These are phyloP conservation scores for Chinchilla lanigera DNA, from an alignment of 2,113 vertebrate genomes.

Conservation along the genomic window DNA sequence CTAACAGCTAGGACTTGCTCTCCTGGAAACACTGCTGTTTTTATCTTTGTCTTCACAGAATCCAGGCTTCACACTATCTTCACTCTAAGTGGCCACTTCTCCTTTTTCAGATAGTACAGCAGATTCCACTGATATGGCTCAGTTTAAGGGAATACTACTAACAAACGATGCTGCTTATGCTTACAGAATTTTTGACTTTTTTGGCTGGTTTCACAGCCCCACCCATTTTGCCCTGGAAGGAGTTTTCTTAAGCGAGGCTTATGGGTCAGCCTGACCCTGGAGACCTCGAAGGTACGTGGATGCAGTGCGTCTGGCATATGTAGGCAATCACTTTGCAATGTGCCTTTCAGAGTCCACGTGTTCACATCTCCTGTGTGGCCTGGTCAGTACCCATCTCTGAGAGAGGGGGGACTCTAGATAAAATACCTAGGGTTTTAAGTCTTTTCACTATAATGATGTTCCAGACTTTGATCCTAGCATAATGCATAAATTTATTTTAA, in stretches of 20 bases:
- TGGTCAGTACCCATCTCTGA: background rate
- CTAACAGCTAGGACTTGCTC: background rate
- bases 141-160: background rate
- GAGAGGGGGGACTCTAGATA: background rate
- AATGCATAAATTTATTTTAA: background rate
- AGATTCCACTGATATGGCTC: background rate
- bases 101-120: background rate
- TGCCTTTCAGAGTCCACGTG: background rate
- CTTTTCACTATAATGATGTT: background rate
- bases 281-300: background rate
- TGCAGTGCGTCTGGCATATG: background rate
- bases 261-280: background rate
- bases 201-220: background rate
- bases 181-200: background rate
- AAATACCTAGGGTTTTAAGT: conserved; percentile 13
- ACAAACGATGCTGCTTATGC: background rate
- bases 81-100: background rate
- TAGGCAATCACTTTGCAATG: background rate
- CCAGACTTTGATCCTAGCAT: background rate
- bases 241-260: background rate
- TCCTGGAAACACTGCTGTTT: background rate
- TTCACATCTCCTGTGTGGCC: background rate
- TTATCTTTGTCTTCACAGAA: background rate
- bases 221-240: background rate
- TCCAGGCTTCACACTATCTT: background rate